Evolutionary conservation across 1,140 invertebrate species (phyloP).

Genomic region (Drosophila nebulosa): DNA sequence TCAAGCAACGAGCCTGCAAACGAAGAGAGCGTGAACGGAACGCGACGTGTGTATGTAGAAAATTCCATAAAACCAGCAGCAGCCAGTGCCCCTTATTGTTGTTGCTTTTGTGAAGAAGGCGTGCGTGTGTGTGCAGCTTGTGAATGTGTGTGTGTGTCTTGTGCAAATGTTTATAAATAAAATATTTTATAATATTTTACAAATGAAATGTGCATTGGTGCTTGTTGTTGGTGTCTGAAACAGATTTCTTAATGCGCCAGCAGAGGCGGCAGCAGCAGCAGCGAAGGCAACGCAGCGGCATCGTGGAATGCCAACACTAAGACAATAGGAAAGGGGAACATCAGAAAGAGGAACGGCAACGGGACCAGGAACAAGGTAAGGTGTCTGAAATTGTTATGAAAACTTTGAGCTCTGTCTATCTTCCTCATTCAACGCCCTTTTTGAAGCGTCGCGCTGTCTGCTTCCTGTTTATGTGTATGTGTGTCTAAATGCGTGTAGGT

Average conservation of each 20-base stretch:
- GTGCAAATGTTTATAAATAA: conserved; percentile 60
- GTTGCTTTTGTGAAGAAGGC: conserved; percentile 3
- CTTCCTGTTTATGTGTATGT: conserved; percentile 34
- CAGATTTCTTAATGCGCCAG: conserved; percentile 49
- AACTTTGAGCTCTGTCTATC: conserved; percentile 11
- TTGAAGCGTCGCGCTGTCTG: conserved; percentile 71
- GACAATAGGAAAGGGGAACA: background rate
- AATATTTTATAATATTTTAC: conserved; percentile 53
- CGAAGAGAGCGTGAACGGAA: conserved; percentile 16
- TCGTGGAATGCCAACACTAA: conserved; percentile 38
- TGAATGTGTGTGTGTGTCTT: conserved; percentile 35
- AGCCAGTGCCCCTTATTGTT: conserved; percentile 24
- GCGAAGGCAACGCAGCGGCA: conserved; percentile 32
- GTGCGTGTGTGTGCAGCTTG: conserved; percentile 28
- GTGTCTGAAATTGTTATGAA: conserved; percentile 17
- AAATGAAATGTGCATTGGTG: conserved; percentile 64
- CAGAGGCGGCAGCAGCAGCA: conserved; percentile 14
- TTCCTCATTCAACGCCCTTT: conserved; percentile 62
- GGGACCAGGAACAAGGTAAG: conserved; percentile 54
- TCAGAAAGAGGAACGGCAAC: conserved; percentile 13
- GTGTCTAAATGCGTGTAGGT: conserved; percentile 36
- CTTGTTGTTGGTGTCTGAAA: conserved; percentile 23
- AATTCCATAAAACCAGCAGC: conserved; percentile 73
- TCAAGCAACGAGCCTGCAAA: background rate
- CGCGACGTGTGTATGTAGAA: conserved; percentile 40